Evolutionary conservation across 2,113 vertebrate genomes (phyloP).

Genomic region (Cyprichromis sp.): DNA sequence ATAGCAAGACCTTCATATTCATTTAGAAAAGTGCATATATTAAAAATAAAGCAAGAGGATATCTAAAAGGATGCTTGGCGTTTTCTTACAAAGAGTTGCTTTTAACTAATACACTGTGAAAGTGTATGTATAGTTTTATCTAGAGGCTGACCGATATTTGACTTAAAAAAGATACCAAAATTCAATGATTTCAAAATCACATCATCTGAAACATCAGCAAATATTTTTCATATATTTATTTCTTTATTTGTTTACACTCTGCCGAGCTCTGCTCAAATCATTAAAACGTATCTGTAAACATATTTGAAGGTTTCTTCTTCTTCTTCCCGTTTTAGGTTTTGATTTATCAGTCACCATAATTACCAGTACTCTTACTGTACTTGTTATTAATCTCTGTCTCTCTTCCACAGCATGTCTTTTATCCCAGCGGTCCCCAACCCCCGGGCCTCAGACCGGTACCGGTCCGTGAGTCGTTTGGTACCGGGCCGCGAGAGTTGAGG

Average conservation of each 20-base stretch:
- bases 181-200: neutral
- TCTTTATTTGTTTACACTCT: neutral
- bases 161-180: neutral
- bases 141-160: neutral
- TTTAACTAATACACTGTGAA: neutral
- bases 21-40: neutral
- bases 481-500: too few relatives aligned
- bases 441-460: too few relatives aligned
- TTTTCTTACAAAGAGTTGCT: neutral
- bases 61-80: neutral
- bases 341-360: neutral
- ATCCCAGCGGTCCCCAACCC: too few relatives aligned
- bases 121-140: neutral
- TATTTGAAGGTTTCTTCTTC: neutral
- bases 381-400: neutral
- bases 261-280: neutral
- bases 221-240: neutral
- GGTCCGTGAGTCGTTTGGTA: too few relatives aligned
- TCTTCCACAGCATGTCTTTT: neutral
- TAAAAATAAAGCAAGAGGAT: neutral
- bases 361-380: neutral
- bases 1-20: neutral
- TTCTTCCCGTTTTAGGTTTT: neutral
- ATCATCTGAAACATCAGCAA: accelerated
- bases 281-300: neutral